Base-by-base conservation (phyloP, 2,888 invertebrate genomes). In the Alloplasta piceator region DNA sequence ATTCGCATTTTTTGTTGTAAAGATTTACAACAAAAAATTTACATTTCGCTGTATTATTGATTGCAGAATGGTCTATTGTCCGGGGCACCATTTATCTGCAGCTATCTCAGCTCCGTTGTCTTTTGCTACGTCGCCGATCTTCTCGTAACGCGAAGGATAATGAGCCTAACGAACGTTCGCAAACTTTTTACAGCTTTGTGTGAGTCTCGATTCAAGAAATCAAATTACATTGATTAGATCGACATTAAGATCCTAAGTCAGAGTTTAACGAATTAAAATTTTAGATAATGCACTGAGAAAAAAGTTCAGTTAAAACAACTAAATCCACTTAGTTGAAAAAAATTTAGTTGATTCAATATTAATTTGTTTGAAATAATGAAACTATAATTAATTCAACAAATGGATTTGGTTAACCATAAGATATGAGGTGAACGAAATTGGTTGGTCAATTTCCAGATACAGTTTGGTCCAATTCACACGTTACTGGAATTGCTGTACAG, bases 111-210 rank as follows among this genome's bases (percentile, higher is more conserved):
- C 55, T 95, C 95, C 9, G 95, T 96, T 16, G 90, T 95, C 6
- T 96, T 96, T 87, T 96, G 96, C 89, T 95, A 95, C 88, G 88
- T 95, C 26, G 96, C 95, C 16, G 96, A 96, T 90, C 93, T 94
- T 84, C 91, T 95, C 43, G 94, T 95, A 26, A 93, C 93, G 10
- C 92, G 93, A 67, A 93, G 94, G 83, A 92, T 94, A 58, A 92
- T 96, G 92, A 93, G 94, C 5, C 91, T 96, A 70, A 95, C 94
- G 67, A 95, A 95, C 86, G 94, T 95, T 6, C 93, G 96, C 60
- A 96, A 95, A 91, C 86, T 95, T 82, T 95, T 95, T 90, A 96
- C 96, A 14, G 95, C 94, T 71, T 88, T 94, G 38, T 94, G 93
- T 93, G 88, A 91, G 92, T 90, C 26, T 7, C 10, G 48, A 36